Evolutionary conservation across 1,140 invertebrate genomes (phyloP), one percentile per base, ranked within the genome.

Genomic region (Platorchestia sp.): DNA sequence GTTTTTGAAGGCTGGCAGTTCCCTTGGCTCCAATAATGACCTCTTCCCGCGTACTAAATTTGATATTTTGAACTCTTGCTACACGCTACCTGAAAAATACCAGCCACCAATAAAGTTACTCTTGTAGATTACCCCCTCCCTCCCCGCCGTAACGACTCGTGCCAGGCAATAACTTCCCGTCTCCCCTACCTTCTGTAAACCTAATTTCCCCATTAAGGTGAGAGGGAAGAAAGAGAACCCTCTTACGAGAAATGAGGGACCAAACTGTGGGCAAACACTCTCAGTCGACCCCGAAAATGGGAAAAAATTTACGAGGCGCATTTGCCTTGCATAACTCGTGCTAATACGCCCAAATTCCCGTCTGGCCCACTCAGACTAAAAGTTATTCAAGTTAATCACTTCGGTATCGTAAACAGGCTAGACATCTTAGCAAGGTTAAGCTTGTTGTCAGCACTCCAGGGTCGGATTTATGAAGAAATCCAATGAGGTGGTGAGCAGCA

Each of bases 131-230:
- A 93, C 44, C 91, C 40, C 91, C n/a, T 42, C 89, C 43, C 45
- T 14, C 91, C 91, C 45, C 10, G 44, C 91, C 41, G 91, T 93
- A 93, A 93, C 44, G 91, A 93, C 91, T 93, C 45, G 91, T 93
- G 91, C 45, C 91, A 47, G n/a, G 91, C 91, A 93, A 93, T 93
- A 93, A 93, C 40, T 93, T 93, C 91, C 91, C 91, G 91, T 93
- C 91, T 93, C 91, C 91, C 91, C 91, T 93, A 93, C 91, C 91
- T 93, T 93, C 91, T 93, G 91, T 93, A 93, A 93, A 93, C 91
- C 91, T 93, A 93, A 93, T 93, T 93, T 93, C 91, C 43, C 91
- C 91, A 93, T 93, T 93, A 93, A 93, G 91, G 91, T 93, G 45
- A 93, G 91, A 93, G 91, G 91, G 91, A 93, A 93, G 91, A 93